Base-by-base conservation (phyloP, 2,113 vertebrate species). In the Anser brachyrhynchus region DNA sequence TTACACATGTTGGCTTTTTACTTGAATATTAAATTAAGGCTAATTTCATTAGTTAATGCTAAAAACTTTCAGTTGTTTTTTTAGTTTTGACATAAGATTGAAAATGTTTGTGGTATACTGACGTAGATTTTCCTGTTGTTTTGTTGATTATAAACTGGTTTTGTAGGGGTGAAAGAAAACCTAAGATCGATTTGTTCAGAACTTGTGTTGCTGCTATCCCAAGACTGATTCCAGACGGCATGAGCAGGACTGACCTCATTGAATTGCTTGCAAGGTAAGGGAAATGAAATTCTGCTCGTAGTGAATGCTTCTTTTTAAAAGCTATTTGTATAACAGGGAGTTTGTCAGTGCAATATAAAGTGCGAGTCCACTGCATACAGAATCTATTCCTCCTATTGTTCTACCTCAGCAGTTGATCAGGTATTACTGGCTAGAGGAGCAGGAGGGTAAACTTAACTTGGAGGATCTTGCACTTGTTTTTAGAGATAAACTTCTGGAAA, bases 181-280 rank as follows among this genome's bases (percentile, higher is more conserved):
- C 99, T 84, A 99, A 99, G 98, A 99, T 99, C 43, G 99, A 99
- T 96, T 98, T 99, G 93, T 99, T 99, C 98, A 98, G 99, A 96
- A 99, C 99, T 17, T 99, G 99, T 76, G 98, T 99, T 93, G 99
- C 99, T 93, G 99, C 99, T 93, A 99, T 99, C 95, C 99, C 99
- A 57, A 98, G 99, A 95, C 97, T 99, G 95, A 99, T 99, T 97
- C 99, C 99, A 85, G 99, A 99, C 39, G 99, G 99, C 95, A 99
- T 99, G 99, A 99, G 98, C 97, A 99, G 99, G 98, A 99, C 99
- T 95, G 99, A 99, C 96, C 99, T 99, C 93, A 99, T 99, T 95
- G 99, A 99, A 93, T 97, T 99, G 76, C 98, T 99, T 94, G 99
- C 99, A 95, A 99, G 99, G 99, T 99, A 98, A 98, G 87, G 44